Evolutionary conservation across 2,888 invertebrate genomes (phyloP), one percentile per base, ranked within the genome.

Genomic region (Muschampia plurimacula): DNA sequence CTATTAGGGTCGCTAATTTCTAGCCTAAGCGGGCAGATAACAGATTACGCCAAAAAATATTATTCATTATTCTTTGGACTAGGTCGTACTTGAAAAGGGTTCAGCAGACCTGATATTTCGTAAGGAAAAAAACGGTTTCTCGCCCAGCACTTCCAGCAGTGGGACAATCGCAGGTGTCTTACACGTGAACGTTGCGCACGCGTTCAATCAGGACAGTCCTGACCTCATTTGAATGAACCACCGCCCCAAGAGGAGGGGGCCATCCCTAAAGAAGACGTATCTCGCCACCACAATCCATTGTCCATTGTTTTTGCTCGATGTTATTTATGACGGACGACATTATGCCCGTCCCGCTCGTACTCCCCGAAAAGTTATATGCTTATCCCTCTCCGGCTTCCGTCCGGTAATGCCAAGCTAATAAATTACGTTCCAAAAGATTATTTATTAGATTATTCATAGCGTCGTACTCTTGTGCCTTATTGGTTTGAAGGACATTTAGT

Each of bases 401-500:
- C 89, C 87, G 85, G 87, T 92, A 90, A 91, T 88, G 87, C 88
- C 82, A 83, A 85, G 83, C 89, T 89, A 91, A 94, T 93, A 93
- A 94, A 93, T 93, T 89, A 90, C 84, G 86, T 86, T 89, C 86
- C 88, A 89, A 91, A 91, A 92, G 89, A 93, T 93, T 92, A 93
- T 93, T 93, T 94, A 93, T 94, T 91, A 89, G 91, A 92, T 93
- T 93, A 94, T 93, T 93, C 93, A 93, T 91, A 87, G 89, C 86
- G 82, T 80, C 80, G 82, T 80, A 84, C 84, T 82, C 84, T 84
- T 82, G 93, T 92, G 91, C 91, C 85, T 90, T 93, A 93, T 92
- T 90, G 92, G 90, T 85, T 84, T 91, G 85, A 84, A 86, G 89
- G 90, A 92, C 90, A 89, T 87, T 86, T 85, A 84, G 82, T 84